Evolutionary conservation across 2,113 vertebrate genomes (phyloP).

Genomic region (Rhinichthys klamathensis): DNA sequence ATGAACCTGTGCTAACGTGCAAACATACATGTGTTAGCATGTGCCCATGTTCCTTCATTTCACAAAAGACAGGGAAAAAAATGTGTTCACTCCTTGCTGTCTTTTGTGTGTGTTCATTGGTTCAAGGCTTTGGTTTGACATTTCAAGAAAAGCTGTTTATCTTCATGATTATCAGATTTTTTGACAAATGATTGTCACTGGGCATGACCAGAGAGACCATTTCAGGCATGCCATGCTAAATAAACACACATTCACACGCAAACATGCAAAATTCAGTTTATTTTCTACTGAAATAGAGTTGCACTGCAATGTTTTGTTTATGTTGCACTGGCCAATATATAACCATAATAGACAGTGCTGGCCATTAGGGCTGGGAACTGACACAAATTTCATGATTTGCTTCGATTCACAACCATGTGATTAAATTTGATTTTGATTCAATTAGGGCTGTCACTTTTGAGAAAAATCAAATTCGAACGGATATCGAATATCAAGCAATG

Average conservation of each 20-base stretch:
- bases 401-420: too few species aligned
- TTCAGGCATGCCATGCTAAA: conserved; percentile 1
- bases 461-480: too few species aligned
- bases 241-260: conserved; percentile 19
- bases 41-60: neutral
- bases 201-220: neutral
- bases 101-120: neutral
- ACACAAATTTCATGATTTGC: too few species aligned
- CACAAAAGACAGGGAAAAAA: conserved; percentile 5
- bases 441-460: too few species aligned
- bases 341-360: neutral
- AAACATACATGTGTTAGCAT: conserved; percentile 15
- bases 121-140: conserved; percentile 11
- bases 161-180: conserved; percentile 21
- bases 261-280: neutral
- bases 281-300: neutral
- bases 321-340: neutral
- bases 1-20: conserved; percentile 37
- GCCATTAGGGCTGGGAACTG: neutral
- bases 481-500: too few species aligned
- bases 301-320: neutral
- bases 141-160: conserved; percentile 11
- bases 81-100: neutral
- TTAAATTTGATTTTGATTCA: too few species aligned
- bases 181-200: conserved; percentile 9